phyloP scores from a whole-genome alignment of 53 echinoderm and acorn worm species.

The Hippasteria phrygiana region DNA sequence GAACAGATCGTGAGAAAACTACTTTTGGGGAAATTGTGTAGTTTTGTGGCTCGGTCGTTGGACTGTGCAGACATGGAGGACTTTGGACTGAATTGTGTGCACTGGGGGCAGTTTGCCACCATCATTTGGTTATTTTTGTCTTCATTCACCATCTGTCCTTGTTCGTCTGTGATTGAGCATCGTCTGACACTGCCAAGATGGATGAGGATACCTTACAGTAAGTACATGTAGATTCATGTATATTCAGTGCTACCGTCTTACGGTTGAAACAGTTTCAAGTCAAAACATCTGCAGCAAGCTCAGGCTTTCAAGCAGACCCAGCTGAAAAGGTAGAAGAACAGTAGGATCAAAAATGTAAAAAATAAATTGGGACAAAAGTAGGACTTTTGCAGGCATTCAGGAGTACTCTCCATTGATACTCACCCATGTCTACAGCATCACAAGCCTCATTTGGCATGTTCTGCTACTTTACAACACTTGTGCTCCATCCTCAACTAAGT shows the following conservation, averaged over 20 bases:
- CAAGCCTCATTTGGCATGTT: no score
- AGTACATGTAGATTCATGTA: neutral
- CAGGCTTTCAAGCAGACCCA: no score
- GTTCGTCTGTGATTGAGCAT: constrained; percentile 40
- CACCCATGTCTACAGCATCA: no score
- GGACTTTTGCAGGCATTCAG: no score
- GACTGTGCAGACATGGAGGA: constrained; percentile 9
- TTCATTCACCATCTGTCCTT: neutral
- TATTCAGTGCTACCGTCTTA: neutral
- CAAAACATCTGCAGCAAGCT: no score
- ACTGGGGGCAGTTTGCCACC: neutral
- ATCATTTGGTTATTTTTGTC: neutral
- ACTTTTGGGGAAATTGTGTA: neutral
- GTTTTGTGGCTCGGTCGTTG: neutral
- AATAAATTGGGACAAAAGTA: no score
- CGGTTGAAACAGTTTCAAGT: no score
- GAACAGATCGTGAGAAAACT: neutral
- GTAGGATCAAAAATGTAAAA: no score
- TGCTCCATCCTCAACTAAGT: no score
- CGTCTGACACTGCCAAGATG: constrained; percentile 65
- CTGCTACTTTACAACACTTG: no score
- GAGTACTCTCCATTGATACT: no score
- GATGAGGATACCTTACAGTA: constrained; percentile 62
- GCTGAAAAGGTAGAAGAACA: no score
- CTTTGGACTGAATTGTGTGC: neutral